Evolutionary conservation across 1,140 invertebrate genomes (phyloP).

Genomic region (Papilio polyxenes): DNA sequence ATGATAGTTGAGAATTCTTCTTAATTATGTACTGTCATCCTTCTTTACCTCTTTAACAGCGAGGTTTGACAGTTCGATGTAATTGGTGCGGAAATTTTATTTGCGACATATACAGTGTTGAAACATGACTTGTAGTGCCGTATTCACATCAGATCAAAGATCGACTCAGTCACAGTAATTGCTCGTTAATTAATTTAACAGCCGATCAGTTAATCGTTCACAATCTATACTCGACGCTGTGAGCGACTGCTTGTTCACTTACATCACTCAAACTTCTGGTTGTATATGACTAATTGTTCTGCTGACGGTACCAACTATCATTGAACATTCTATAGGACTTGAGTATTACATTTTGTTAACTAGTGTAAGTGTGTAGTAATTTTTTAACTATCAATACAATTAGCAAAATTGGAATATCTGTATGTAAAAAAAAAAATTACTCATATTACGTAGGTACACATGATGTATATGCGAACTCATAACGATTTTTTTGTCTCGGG

Average conservation of each 20-base stretch:
- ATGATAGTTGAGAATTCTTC: too few species aligned
- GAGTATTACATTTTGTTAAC: not conserved
- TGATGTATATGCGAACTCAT: too few species aligned
- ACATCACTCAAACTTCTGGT: not conserved
- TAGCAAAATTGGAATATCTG: too few species aligned
- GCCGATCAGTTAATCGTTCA: conserved; percentile 13
- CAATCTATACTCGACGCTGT: not conserved
- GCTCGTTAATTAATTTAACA: conserved; percentile 17
- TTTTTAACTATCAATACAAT: too few species aligned
- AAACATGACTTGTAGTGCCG: not conserved
- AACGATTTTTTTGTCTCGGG: too few species aligned
- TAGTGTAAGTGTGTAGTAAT: not conserved
- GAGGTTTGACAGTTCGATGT: too few species aligned
- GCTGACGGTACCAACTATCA: not conserved
- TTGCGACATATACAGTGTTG: not conserved
- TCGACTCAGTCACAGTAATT: not conserved
- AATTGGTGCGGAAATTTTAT: not conserved
- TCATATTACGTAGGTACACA: too few species aligned
- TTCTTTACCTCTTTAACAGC: too few species aligned
- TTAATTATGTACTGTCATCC: too few species aligned
- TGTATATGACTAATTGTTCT: not conserved
- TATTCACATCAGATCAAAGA: conserved; percentile 1
- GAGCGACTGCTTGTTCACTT: not conserved
- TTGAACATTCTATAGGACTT: not conserved
- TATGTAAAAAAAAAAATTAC: too few species aligned